Evolutionary conservation across 2,113 vertebrate species (phyloP).

Genomic region (Ceyx margarethae): DNA sequence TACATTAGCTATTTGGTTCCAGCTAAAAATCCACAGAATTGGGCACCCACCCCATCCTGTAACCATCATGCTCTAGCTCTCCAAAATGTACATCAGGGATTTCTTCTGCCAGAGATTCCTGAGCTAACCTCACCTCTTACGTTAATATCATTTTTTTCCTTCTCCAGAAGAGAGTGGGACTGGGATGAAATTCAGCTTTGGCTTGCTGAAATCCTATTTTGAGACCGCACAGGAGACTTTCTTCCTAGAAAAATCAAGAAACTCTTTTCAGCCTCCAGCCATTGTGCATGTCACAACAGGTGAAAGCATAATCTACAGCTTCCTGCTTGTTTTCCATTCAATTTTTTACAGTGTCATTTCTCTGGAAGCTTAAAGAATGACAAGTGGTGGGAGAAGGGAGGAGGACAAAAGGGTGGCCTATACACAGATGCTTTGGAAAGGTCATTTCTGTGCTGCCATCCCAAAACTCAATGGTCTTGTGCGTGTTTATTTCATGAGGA

Average conservation of each 20-base stretch:
- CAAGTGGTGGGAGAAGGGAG: not conserved
- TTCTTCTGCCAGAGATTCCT: not conserved
- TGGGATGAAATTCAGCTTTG: slow-evolving; percentile 36
- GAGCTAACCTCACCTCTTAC: slow-evolving; percentile 32
- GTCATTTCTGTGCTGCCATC: not conserved
- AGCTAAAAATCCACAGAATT: slow-evolving; percentile 16
- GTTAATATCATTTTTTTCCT: slow-evolving; percentile 43
- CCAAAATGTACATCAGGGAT: not conserved
- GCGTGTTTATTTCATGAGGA: not conserved
- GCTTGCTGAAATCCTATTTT: slow-evolving; percentile 16
- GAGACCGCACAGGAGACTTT: slow-evolving; percentile 15
- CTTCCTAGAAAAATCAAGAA: not conserved
- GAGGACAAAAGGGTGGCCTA: not conserved
- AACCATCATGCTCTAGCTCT: not conserved
- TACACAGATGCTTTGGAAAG: not conserved
- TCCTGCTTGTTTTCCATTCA: not conserved
- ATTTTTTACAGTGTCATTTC: not conserved
- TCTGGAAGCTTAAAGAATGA: not conserved
- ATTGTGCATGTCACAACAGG: slow-evolving; percentile 20
- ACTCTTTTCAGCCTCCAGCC: not conserved
- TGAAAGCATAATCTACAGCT: not conserved
- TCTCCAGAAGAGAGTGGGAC: slow-evolving; percentile 28
- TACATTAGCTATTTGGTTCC: not conserved
- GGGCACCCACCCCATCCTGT: not conserved
- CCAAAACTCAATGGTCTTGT: not conserved